phyloP scores from a whole-genome alignment of 2,113 vertebrate species.

The Sturnus vulgaris region DNA sequence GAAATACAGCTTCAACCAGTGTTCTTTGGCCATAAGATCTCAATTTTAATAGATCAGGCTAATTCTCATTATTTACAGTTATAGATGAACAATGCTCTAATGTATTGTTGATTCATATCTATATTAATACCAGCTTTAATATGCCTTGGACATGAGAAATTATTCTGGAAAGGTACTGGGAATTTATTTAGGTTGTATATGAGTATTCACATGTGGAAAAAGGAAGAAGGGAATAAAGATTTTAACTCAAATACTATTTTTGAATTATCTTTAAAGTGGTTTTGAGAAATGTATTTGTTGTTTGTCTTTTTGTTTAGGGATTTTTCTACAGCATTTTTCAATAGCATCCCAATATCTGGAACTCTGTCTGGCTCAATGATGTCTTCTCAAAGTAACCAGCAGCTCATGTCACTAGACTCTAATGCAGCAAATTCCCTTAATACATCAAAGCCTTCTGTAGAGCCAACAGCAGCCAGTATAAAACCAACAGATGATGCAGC shows the following conservation, averaged over 20 bases:
- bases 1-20: not conserved
- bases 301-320: conserved; percentile 76
- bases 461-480: conserved; percentile 73
- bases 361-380: conserved; percentile 87
- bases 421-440: conserved; percentile 81
- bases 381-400: conserved; percentile 86
- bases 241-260: not conserved
- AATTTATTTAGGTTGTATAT: not conserved
- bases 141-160: not conserved
- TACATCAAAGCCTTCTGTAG: conserved; percentile 78
- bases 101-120: not conserved
- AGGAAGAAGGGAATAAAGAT: not conserved
- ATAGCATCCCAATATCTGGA: conserved; percentile 91
- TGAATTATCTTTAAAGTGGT: not conserved
- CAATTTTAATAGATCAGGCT: not conserved
- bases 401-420: conserved; percentile 87
- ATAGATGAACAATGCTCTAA: not conserved
- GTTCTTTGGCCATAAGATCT: not conserved
- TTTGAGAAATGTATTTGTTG: not conserved
- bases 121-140: not conserved
- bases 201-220: not conserved
- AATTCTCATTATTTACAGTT: not conserved
- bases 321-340: conserved; percentile 97
- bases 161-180: not conserved
- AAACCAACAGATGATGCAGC: conserved; percentile 81